Evolutionary conservation across 2,888 invertebrate species (phyloP).

Genomic region (Epicampocera succincta): DNA sequence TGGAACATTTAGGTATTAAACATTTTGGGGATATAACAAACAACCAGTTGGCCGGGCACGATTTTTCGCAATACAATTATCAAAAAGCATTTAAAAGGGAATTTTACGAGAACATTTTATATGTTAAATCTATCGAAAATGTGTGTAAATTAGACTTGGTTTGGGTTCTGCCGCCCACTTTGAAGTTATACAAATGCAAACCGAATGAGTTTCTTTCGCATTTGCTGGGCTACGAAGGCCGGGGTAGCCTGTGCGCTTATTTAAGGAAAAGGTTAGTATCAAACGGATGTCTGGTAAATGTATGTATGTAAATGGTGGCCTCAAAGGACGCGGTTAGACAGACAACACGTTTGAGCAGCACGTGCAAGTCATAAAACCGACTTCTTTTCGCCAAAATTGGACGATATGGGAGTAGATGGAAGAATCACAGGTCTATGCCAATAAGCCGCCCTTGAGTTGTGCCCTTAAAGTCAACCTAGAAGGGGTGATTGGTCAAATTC

Average conservation of each 20-base stretch:
- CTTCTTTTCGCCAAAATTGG: no score
- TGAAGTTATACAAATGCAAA: constrained; percentile 76
- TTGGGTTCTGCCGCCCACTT: constrained; percentile 79
- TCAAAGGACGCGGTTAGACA: no score
- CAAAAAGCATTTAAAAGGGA: constrained; percentile 76
- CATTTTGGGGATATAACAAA: constrained; percentile 87
- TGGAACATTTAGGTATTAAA: constrained; percentile 80
- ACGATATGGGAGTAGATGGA: no score
- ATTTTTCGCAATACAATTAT: constrained; percentile 83
- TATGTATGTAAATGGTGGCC: no score
- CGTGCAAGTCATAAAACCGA: no score
- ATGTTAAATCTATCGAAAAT: constrained; percentile 89
- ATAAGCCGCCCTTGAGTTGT: no score
- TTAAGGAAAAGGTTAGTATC: constrained; percentile 85
- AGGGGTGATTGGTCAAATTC: no score
- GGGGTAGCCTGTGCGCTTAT: constrained; percentile 90
- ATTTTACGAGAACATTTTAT: constrained; percentile 83
- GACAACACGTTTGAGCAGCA: no score
- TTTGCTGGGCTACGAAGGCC: constrained; percentile 93
- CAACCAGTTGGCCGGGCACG: constrained; percentile 85
- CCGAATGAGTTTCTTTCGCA: constrained; percentile 87
- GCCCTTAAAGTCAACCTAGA: no score
- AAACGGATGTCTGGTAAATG: neutral
- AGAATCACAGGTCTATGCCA: no score
- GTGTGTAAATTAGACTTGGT: constrained; percentile 84